A percentile compares a stretch with the other conserved stretches of the same genome.
Evolutionary conservation across 2,888 invertebrate species (phyloP).

Genomic region (Vanessa cardui): DNA sequence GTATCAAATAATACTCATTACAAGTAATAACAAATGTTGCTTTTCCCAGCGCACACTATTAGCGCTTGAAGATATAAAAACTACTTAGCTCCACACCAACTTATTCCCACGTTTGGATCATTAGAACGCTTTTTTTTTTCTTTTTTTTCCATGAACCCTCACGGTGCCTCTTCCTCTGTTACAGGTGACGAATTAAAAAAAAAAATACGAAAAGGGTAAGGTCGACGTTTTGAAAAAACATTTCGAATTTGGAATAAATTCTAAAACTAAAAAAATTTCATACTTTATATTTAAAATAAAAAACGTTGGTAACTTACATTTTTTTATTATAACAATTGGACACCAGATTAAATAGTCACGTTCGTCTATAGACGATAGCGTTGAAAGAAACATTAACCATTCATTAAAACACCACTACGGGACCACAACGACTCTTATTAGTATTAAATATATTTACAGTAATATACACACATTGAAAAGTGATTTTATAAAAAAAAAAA

Average conservation of each 20-base stretch:
- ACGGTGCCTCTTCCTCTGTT: slow-evolving; percentile 51
- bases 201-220: slow-evolving; percentile 38
- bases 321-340: too few species aligned
- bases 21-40: not conserved
- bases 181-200: slow-evolving; percentile 65
- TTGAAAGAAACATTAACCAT: too few species aligned
- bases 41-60: not conserved
- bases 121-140: slow-evolving; percentile 50
- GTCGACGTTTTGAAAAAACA: not conserved
- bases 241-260: not conserved
- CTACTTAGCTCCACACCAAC: slow-evolving; percentile 29
- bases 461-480: too few species aligned
- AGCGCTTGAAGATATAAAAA: slow-evolving; percentile 1
- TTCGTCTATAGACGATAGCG: too few species aligned
- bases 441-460: too few species aligned
- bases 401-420: too few species aligned
- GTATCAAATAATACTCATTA: not conserved
- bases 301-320: too few species aligned
- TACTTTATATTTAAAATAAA: too few species aligned
- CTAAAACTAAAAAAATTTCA: too few species aligned
- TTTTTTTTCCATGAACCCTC: slow-evolving; percentile 52
- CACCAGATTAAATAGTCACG: too few species aligned
- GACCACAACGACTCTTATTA: too few species aligned
- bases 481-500: too few species aligned
- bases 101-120: slow-evolving; percentile 66